These are phyloP conservation scores for Nicator chloris DNA, from an alignment of 2,113 vertebrate species.

Conservation along the genomic window DNA sequence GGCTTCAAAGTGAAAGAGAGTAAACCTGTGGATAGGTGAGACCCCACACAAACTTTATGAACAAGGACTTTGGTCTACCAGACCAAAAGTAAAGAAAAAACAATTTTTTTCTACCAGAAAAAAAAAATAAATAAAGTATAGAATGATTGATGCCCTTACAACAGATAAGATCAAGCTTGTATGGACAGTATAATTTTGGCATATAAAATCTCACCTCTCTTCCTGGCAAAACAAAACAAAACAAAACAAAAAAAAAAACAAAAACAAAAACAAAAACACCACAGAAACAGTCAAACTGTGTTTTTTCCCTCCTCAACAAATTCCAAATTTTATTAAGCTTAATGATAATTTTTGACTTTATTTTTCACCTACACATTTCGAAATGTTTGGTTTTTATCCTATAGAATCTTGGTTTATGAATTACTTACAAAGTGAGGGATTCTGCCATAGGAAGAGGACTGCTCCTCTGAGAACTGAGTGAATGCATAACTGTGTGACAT, in stretches of 20 bases:
- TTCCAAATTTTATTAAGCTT: not conserved
- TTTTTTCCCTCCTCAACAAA: not conserved
- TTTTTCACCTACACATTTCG: not conserved
- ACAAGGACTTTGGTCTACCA: not conserved
- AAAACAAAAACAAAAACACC: not conserved
- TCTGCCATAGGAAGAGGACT: not conserved
- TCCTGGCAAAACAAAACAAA: no score
- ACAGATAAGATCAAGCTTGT: not conserved
- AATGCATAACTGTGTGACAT: not conserved
- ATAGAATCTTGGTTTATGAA: not conserved
- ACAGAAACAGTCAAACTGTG: not conserved
- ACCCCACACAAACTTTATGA: not conserved
- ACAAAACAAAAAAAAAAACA: not conserved
- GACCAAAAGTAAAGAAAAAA: not conserved
- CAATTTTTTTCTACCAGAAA: not conserved
- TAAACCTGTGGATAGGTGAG: not conserved
- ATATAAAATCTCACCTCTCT: not conserved
- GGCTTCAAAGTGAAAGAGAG: not conserved
- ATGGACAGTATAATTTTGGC: not conserved
- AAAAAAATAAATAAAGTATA: not conserved
- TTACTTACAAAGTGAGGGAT: not conserved
- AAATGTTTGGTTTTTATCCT: not conserved
- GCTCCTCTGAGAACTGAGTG: not conserved
- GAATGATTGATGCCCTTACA: not conserved
- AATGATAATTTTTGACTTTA: not conserved